Evolutionary conservation across 2,888 invertebrate genomes (phyloP).

Genomic region (Kryphioiulus occultus): DNA sequence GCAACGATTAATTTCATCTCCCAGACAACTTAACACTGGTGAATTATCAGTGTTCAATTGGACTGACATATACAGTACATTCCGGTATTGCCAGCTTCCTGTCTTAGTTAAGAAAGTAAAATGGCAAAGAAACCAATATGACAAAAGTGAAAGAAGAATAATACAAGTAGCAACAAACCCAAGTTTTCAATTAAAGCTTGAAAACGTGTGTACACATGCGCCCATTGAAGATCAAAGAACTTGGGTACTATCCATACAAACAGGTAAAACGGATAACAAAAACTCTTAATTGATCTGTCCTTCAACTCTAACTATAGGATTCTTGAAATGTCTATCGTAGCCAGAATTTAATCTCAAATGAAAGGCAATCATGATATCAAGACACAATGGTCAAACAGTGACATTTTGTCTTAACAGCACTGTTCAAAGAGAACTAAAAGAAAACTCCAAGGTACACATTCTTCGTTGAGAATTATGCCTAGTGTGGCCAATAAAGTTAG

Average conservation of each 20-base stretch:
- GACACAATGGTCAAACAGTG: not conserved
- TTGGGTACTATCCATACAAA: not conserved
- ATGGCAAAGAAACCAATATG: not conserved
- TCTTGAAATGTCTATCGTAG: not conserved
- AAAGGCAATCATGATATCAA: too few species aligned
- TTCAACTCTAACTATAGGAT: not conserved
- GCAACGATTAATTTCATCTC: not conserved
- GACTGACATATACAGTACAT: not conserved
- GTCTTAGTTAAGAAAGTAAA: not conserved
- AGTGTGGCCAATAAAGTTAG: not conserved
- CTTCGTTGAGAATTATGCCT: not conserved
- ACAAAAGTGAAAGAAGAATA: not conserved
- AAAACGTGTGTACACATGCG: not conserved
- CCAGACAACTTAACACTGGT: not conserved
- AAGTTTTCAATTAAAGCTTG: not conserved
- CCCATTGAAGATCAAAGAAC: not conserved
- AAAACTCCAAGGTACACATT: not conserved
- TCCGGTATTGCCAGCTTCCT: too few species aligned
- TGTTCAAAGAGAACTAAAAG: not conserved
- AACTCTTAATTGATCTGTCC: not conserved
- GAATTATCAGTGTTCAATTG: not conserved
- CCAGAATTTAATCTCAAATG: not conserved
- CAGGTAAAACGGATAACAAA: not conserved
- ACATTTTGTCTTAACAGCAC: not conserved
- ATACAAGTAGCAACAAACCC: not conserved